These are phyloP conservation scores for Pseudoatta argentina DNA, from an alignment of 1,140 invertebrate species.

Conservation along the genomic window DNA sequence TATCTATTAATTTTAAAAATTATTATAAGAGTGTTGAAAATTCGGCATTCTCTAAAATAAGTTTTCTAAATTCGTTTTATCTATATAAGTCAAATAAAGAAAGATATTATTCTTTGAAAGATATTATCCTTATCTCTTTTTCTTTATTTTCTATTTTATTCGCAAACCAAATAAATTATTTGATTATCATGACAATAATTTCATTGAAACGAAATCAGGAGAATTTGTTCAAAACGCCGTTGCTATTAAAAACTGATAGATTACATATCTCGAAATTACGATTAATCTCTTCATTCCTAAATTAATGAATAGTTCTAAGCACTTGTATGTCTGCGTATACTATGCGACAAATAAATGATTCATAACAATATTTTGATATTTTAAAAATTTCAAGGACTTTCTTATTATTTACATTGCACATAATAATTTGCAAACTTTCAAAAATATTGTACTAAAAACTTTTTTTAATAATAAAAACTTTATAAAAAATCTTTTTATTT, in stretches of 20 bases:
- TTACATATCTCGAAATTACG: background rate
- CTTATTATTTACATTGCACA: background rate
- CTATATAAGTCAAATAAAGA: background rate
- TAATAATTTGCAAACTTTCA: background rate
- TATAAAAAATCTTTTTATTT: too few relatives aligned
- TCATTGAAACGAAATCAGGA: background rate
- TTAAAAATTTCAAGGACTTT: background rate
- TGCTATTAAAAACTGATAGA: too few relatives aligned
- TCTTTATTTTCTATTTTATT: background rate
- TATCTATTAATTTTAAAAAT: constrained; percentile 20
- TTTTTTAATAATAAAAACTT: too few relatives aligned
- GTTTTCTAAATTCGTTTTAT: constrained; percentile 7
- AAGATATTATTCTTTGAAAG: background rate
- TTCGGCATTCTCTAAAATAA: background rate
- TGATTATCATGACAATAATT: background rate
- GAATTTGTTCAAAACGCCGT: background rate
- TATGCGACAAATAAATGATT: background rate
- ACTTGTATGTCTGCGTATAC: background rate
- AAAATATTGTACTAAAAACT: background rate
- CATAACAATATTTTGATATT: background rate
- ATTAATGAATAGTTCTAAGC: background rate
- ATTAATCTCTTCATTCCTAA: background rate
- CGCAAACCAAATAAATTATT: background rate
- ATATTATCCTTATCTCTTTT: too few relatives aligned
- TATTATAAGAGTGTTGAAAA: background rate